Percentiles rank a stretch among this genome's conserved stretches.
These are phyloP conservation scores for Plutomurus gul DNA, from an alignment of 1,140 invertebrate species.

Conservation along the genomic window DNA sequence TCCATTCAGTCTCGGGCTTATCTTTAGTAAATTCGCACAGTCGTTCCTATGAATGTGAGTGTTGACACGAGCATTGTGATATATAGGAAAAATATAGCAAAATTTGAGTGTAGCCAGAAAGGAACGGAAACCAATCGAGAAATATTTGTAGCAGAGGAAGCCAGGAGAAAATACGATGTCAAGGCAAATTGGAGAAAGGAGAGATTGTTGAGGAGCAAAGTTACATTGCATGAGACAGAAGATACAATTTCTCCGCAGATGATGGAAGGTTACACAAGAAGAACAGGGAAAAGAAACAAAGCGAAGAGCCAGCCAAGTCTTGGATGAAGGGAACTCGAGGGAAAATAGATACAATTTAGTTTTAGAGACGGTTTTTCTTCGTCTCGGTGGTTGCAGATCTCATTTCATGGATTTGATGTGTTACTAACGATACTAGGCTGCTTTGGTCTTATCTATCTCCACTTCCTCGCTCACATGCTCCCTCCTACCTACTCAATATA, in stretches of 20 bases:
- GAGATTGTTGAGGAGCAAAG: no score
- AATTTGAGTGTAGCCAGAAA: no score
- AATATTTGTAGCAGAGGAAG: background rate
- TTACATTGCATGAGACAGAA: background rate
- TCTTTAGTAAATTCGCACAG: no score
- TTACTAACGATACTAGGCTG: constrained; percentile 13
- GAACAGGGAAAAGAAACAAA: constrained; percentile 9
- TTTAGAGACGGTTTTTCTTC: constrained; percentile 33
- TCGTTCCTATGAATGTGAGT: no score
- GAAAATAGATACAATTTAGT: constrained; percentile 36
- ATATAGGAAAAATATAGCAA: no score
- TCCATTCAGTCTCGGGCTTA: no score
- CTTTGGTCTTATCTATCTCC: background rate
- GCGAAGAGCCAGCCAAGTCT: background rate
- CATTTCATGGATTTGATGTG: constrained; percentile 32
- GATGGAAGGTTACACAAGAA: constrained; percentile 3
- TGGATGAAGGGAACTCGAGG: constrained; percentile 18
- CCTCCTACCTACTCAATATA: background rate
- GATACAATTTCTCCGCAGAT: background rate
- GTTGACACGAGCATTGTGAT: no score
- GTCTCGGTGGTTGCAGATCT: constrained; percentile 33
- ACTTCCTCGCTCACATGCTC: background rate
- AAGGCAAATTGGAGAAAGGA: constrained; percentile 9
- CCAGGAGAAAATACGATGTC: background rate
- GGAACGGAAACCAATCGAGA: no score